Evolutionary conservation across 2,888 invertebrate species (phyloP).

Genomic region (Diaprepes abbreviatus): DNA sequence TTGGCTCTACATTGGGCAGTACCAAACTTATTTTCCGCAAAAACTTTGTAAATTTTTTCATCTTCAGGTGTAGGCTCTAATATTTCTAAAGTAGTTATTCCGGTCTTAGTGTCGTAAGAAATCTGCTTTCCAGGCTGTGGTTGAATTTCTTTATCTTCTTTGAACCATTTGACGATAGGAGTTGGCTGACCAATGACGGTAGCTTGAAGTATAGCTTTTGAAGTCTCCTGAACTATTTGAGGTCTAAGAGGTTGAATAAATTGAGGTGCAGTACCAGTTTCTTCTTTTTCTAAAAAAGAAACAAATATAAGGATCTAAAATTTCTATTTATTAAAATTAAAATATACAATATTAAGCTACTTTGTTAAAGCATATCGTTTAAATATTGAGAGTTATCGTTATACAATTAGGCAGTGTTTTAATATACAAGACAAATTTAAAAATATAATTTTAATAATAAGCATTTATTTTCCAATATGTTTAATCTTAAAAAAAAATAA

Average conservation of each 20-base stretch:
- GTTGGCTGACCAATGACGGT: slow-evolving; percentile 78
- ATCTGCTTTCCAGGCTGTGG: slow-evolving; percentile 72
- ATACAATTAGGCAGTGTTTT: no score
- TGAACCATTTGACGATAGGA: slow-evolving; percentile 81
- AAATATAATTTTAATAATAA: background rate
- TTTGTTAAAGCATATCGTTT: no score
- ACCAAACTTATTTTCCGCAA: slow-evolving; percentile 81
- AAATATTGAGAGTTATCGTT: no score
- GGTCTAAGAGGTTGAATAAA: slow-evolving; percentile 78
- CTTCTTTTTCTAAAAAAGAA: slow-evolving; percentile 74
- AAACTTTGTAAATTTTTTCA: slow-evolving; percentile 78
- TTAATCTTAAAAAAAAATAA: background rate
- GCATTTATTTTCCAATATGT: background rate
- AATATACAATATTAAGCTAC: no score
- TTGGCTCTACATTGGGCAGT: slow-evolving; percentile 81
- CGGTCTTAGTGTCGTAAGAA: slow-evolving; percentile 74
- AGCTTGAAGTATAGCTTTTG: slow-evolving; percentile 76
- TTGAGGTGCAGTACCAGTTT: slow-evolving; percentile 77
- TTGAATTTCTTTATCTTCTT: slow-evolving; percentile 74
- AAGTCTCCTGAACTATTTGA: slow-evolving; percentile 73
- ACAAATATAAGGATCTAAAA: background rate
- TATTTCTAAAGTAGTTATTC: slow-evolving; percentile 75
- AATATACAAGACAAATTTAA: no score
- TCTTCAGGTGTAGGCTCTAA: slow-evolving; percentile 76
- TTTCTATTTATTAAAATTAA: no score